Base-by-base conservation (phyloP, 2,113 vertebrate species). In the Amphiprion percula region DNA sequence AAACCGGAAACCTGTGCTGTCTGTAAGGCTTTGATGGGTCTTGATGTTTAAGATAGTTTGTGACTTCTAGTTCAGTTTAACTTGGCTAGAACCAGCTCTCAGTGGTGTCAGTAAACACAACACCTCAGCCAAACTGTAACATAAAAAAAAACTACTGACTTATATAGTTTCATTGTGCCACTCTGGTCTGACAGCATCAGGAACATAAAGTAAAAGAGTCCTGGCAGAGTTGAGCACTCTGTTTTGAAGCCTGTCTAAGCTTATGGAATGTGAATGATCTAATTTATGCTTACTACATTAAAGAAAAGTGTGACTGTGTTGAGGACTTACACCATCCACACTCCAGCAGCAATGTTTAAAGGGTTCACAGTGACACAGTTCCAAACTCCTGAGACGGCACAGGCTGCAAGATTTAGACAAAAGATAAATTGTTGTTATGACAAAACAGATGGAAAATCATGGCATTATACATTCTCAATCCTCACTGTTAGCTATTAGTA, bases 321-420 rank as follows among this genome's bases (percentile, higher is more conserved):
- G 4, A 65, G 52, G 37, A 96, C 98, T 98, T 95, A 99, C 98
- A 99, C 95, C 98, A 99, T 99, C 97, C 97, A 99, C 26, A 98
- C 97, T 2, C 98, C 98, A 0, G 98, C 98, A 0, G 96, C 98
- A 0, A 99, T 98, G 92, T 99, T 98, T 88, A 99, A 88, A 26
- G 98, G 98, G 90, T 98, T 95, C 84, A 99, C 93, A 26, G 97
- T 99, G 87, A 99, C 88, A 15, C 97, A 99, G 91, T 93, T 99
- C 96, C 97, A 98, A 74, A 99, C 95, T 78, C 97, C 97, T 0
- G 96, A 85, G 2, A 96, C 55, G 37, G 96, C 97, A 69, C 97
- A 99, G 1, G 97, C 97, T 99, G 80, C 52, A 49, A 2, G 46
- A 56, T 76, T 50, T 5, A 58, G 41, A 83, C 8, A 56, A 74